phyloP scores from a whole-genome alignment of 2,797 vertebrate genomes.

The Dipus sagitta region DNA sequence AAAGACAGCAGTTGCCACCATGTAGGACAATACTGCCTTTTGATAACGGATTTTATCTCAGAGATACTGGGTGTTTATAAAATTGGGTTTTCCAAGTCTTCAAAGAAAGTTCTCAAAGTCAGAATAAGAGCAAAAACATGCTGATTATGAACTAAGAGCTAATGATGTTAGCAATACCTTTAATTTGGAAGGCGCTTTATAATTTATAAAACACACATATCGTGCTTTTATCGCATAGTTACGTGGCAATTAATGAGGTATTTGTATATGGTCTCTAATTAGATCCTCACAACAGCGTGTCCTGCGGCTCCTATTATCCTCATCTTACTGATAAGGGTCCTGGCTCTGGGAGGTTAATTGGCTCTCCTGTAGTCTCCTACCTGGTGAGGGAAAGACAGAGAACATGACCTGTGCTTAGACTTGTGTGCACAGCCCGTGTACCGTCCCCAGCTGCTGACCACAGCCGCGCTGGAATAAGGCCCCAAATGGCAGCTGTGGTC shows the following conservation, averaged over 20 bases:
- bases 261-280: constrained; percentile 32
- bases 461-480: not conserved
- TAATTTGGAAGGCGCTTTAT: constrained; percentile 25
- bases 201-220: constrained; percentile 40
- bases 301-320: not conserved
- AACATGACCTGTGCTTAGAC: not conserved
- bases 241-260: not conserved
- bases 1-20: constrained; percentile 43
- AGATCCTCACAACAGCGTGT: constrained; percentile 5
- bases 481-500: not conserved
- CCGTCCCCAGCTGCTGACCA: not conserved
- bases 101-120: constrained; percentile 75
- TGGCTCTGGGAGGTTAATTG: not conserved
- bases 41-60: constrained; percentile 68
- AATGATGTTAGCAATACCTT: not conserved
- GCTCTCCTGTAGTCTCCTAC: not conserved
- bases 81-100: constrained; percentile 64
- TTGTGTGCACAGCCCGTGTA: fast-evolving
- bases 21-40: constrained; percentile 55
- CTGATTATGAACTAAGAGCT: not conserved
- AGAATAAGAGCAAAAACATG: constrained; percentile 7
- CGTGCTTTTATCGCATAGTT: constrained; percentile 40
- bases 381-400: not conserved
- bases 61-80: constrained; percentile 54
- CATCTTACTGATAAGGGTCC: not conserved